Evolutionary conservation across 2,113 vertebrate genomes (phyloP).

Genomic region (Neopipo cinnamomea): DNA sequence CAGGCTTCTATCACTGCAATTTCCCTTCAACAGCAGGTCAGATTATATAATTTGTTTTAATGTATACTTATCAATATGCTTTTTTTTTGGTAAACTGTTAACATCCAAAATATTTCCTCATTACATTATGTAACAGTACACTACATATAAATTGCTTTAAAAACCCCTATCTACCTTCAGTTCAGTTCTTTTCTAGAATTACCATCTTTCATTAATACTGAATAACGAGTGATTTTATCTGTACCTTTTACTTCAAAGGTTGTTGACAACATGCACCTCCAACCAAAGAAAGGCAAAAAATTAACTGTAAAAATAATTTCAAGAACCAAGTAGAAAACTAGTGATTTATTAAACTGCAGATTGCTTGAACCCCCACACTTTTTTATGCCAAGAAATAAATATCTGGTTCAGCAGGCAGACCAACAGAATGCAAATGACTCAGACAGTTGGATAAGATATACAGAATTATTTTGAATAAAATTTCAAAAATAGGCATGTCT

Average conservation of each 20-base stretch:
- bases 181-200: neutral
- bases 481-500: neutral
- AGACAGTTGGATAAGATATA: neutral
- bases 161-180: neutral
- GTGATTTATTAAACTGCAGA: constrained; percentile 4
- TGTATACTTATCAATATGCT: neutral
- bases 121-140: neutral
- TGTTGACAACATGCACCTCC: neutral
- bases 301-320: neutral
- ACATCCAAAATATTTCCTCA: neutral
- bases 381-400: constrained; percentile 26
- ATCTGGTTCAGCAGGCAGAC: constrained; percentile 15
- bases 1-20: neutral
- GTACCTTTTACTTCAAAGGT: neutral
- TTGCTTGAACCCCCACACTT: neutral
- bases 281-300: neutral
- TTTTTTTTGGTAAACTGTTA: neutral
- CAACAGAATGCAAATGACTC: constrained; percentile 11
- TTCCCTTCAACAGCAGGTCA: neutral
- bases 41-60: neutral
- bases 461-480: neutral
- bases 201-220: neutral
- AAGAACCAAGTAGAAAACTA: neutral
- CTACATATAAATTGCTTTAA: neutral
- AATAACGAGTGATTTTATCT: neutral